Evolutionary conservation across 53 echinoderm and acorn worm genomes (phyloP), one percentile per base, ranked within the genome.

Genomic region (Mesocentrotus franciscanus): DNA sequence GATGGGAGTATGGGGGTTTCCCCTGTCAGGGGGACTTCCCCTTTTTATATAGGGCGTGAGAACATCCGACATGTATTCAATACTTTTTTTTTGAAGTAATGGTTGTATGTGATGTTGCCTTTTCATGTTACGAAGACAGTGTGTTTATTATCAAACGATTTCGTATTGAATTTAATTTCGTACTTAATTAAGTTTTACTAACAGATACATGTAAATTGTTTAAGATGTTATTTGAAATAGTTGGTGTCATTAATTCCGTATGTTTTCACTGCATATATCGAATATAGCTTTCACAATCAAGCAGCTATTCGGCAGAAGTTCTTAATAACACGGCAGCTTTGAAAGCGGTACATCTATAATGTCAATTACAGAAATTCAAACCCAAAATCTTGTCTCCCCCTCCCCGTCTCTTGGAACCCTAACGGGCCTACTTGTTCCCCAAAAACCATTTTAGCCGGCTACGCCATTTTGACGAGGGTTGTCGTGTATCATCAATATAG

Each of bases 401-500:
- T 17, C 66, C 66, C 71, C 71, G 24, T 71, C 71, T 26, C 70
- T 22, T 70, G 66, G 66, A 22, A 39, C 39, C 39, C 39, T 49
- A 49, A 2, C 49, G 1, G 24, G 20, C 22, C 22, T 68, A 68
- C 76, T 39, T 22, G 36, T 20, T 81, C 81, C 49, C 49, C 81
- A 18, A 39, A 39, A 17, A 81, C 39, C 42, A 81, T 81, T 17
- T 74, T 17, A 81, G 22, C 20, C 22, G 18, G 17, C 36, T 36
- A 81, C 81, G 81, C 81, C 81, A 81, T 42, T 36, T 81, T 81
- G 8, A 15, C 33, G 22, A 81, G 7, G 9, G 1, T 36, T 6
- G 39, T 18, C 81, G 42, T 42, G 81, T 81, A 42, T 42, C 81
- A 81, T 81, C 81, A 81, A 81, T 81, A 81, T 42, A 81, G 81